Evolutionary conservation across 2,113 vertebrate species (phyloP), one percentile per base, ranked within the genome.

Genomic region (Chaetodon trifascialis): DNA sequence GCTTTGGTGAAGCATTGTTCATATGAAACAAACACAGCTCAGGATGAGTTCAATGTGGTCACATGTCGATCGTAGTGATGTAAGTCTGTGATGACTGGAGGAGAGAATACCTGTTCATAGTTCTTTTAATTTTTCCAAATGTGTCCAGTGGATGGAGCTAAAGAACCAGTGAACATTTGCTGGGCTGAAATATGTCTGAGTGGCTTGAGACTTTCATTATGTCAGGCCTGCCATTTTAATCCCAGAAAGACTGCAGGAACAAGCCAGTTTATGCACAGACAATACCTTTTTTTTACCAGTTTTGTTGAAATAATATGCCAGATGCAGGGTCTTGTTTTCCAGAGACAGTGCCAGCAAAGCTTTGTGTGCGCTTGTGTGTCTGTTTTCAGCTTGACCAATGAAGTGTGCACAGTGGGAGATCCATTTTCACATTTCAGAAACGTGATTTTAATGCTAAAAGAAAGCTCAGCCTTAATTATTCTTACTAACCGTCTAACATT

Each of bases 181-280:
- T 23, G 2, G 3, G 7, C 36, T 70, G 56, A 70, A 56, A 55
- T 17, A 44, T 52, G 21, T 67, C 60, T 38, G 47, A 76, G 47
- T 65, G 49, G 59, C 44, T 79, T 15, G 44, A 56, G 55, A 62
- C 2, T 73, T 69, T 58, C 54, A 46, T 34, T 47, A 49, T 21
- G 5, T 76, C 40, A 65, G 65, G 25, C 10, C 19, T 63, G 30
- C 21, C 56, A 34, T 68, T 79, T 52, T 67, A 71, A 75, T 79
- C 23, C 42, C 15, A 40, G 34, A 51, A 64, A 58, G 42, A 30
- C 7, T 36, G 6, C 55, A 15, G 17, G 17, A 69, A 51, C n/a
- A 59, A 7, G 12, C 60, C 17, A 23, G 17, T 42, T n/a, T 49
- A 14, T 76, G n/a, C 42, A 47, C 47, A 21, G 49, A 65, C n/a